phyloP scores from a whole-genome alignment of 2,888 invertebrate genomes.

The Caenorhabditis sp. region DNA sequence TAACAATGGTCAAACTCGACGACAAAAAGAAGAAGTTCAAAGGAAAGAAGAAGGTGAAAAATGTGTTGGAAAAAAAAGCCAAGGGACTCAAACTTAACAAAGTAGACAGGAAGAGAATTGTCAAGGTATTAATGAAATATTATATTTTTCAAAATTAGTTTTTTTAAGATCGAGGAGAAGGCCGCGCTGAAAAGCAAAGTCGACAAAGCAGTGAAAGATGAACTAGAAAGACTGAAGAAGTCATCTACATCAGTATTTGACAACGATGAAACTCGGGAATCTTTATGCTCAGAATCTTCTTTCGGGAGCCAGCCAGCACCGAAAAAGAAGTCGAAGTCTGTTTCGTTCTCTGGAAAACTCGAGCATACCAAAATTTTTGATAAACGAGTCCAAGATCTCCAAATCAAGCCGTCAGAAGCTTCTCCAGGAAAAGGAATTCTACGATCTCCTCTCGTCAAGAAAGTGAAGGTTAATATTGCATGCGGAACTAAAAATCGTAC shows the following conservation, averaged over 20 bases:
- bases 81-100: slow-evolving; percentile 73
- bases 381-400: slow-evolving; percentile 66
- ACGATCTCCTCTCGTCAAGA: slow-evolving; percentile 54
- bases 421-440: slow-evolving; percentile 73
- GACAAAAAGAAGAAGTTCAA: slow-evolving; percentile 59
- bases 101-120: slow-evolving; percentile 70
- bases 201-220: slow-evolving; percentile 65
- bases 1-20: slow-evolving; percentile 60
- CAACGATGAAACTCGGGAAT: slow-evolving; percentile 68
- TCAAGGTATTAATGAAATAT: no score
- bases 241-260: slow-evolving; percentile 57
- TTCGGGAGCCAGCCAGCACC: slow-evolving; percentile 74
- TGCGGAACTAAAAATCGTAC: background rate
- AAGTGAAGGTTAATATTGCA: slow-evolving; percentile 30
- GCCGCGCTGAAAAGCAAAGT: slow-evolving; percentile 61
- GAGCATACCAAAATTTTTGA: slow-evolving; percentile 70
- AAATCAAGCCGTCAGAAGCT: slow-evolving; percentile 68
- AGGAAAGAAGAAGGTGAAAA: slow-evolving; percentile 72
- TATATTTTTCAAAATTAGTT: no score
- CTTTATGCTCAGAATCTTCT: slow-evolving; percentile 69
- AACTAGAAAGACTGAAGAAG: slow-evolving; percentile 65
- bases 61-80: slow-evolving; percentile 71
- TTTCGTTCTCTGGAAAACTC: slow-evolving; percentile 69
- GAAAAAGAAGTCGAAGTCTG: slow-evolving; percentile 67
- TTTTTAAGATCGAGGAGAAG: slow-evolving; percentile 71